These are phyloP conservation scores for Brienomyrus brachyistius DNA, from an alignment of 2,113 vertebrate species.

Conservation along the genomic window DNA sequence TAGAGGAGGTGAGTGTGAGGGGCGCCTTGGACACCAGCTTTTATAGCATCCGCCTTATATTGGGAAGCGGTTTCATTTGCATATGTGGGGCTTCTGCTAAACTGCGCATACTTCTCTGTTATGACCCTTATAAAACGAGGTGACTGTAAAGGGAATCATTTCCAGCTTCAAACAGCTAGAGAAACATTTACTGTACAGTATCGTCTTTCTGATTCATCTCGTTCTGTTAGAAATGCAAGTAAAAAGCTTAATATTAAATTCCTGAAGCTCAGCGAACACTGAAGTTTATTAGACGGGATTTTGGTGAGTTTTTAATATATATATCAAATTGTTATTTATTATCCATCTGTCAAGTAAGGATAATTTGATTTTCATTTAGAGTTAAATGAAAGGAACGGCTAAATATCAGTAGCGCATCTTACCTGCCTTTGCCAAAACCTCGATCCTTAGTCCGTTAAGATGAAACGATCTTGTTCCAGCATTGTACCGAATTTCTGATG, in stretches of 20 bases:
- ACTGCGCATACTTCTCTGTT: conserved; percentile 44
- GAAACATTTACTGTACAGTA: neutral
- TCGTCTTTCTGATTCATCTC: neutral
- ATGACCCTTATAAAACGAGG: neutral
- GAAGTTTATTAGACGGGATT: neutral
- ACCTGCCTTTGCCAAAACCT: neutral
- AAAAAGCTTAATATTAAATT: neutral
- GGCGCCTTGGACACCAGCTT: conserved; percentile 38
- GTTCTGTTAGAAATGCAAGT: neutral
- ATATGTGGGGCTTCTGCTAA: conserved; percentile 30
- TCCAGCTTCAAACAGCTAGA: conserved; percentile 20
- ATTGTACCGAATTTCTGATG: neutral
- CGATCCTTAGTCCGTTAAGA: neutral
- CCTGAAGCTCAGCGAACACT: no score
- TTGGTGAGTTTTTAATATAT: neutral
- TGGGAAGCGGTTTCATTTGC: conserved; percentile 37
- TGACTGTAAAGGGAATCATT: conserved; percentile 30
- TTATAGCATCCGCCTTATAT: conserved; percentile 43
- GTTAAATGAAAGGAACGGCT: neutral
- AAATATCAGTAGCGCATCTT: neutral
- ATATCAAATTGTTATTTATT: no score
- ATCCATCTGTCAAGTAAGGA: neutral
- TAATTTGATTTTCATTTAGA: neutral
- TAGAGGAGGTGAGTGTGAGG: conserved; percentile 17
- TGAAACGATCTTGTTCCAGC: neutral